phyloP scores from a whole-genome alignment of 2,113 vertebrate genomes.

The Leptosomus discolor region DNA sequence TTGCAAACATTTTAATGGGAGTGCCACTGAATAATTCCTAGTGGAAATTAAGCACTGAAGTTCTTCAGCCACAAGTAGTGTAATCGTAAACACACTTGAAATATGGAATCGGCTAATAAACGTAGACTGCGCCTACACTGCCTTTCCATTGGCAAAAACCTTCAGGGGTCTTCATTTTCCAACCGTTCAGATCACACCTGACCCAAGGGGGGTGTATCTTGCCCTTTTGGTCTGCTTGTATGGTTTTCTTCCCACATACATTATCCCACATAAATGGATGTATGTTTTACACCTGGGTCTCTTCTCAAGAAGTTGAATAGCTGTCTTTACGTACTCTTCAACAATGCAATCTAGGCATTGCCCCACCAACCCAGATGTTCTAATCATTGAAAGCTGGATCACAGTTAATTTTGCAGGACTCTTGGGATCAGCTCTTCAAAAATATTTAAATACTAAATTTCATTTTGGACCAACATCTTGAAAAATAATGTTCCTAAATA shows the following conservation, averaged over 20 bases:
- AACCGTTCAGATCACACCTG: background rate
- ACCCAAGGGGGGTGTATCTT: accelerated
- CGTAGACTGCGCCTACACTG: accelerated
- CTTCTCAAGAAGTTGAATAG: background rate
- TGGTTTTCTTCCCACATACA: background rate
- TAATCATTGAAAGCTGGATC: background rate
- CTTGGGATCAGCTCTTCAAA: background rate
- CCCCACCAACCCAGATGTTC: background rate
- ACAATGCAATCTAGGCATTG: background rate
- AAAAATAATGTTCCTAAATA: background rate
- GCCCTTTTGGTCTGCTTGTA: background rate
- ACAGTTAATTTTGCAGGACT: background rate
- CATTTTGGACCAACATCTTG: background rate
- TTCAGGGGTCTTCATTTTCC: background rate
- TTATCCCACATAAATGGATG: background rate
- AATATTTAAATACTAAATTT: background rate
- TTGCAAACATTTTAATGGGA: background rate
- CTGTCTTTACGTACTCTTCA: background rate
- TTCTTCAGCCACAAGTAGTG: background rate
- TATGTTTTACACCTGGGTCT: background rate
- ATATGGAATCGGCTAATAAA: background rate
- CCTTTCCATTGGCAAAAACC: background rate
- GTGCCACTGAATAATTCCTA: background rate
- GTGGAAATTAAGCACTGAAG: background rate
- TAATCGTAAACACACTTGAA: background rate